phyloP scores from a whole-genome alignment of 2,113 vertebrate genomes.

The Dicaeum eximium region DNA sequence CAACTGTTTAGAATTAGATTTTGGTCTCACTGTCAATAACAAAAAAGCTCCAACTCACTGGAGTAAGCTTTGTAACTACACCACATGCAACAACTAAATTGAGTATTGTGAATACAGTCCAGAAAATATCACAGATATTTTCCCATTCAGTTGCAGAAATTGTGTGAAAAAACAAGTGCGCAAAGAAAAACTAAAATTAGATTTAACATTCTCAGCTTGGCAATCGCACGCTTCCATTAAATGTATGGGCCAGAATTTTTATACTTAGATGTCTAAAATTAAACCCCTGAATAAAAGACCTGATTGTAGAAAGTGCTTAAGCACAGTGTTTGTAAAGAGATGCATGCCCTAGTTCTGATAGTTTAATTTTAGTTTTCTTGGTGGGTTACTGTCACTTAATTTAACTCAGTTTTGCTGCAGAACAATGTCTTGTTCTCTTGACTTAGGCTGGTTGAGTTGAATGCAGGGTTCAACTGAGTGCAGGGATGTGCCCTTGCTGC shows the following conservation, averaged over 20 bases:
- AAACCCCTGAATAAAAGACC: slow-evolving; percentile 32
- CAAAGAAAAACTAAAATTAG: slow-evolving; percentile 60
- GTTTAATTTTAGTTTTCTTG: slow-evolving; percentile 47
- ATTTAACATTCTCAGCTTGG: slow-evolving; percentile 54
- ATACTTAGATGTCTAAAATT: slow-evolving; percentile 60
- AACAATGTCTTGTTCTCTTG: not conserved
- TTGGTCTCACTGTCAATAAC: not conserved
- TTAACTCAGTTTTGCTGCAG: not conserved
- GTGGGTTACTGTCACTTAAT: not conserved
- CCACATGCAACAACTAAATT: not conserved
- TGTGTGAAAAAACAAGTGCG: slow-evolving; percentile 36
- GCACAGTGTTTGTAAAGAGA: slow-evolving; percentile 13
- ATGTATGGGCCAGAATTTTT: slow-evolving; percentile 56
- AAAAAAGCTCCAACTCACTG: not conserved
- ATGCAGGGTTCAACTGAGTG: not conserved
- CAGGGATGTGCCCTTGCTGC: not conserved
- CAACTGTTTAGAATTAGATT: not conserved
- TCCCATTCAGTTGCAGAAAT: slow-evolving; percentile 44
- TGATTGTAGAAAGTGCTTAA: slow-evolving; percentile 58
- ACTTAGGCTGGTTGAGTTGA: not conserved
- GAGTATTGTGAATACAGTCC: slow-evolving; percentile 12
- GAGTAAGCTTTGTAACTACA: not conserved
- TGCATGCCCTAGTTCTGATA: slow-evolving; percentile 16
- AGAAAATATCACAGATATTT: slow-evolving; percentile 55
- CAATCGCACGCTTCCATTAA: not conserved